Conservation (phyloP, 1,140 invertebrate genomes). For the Dryas iulia region DNA sequence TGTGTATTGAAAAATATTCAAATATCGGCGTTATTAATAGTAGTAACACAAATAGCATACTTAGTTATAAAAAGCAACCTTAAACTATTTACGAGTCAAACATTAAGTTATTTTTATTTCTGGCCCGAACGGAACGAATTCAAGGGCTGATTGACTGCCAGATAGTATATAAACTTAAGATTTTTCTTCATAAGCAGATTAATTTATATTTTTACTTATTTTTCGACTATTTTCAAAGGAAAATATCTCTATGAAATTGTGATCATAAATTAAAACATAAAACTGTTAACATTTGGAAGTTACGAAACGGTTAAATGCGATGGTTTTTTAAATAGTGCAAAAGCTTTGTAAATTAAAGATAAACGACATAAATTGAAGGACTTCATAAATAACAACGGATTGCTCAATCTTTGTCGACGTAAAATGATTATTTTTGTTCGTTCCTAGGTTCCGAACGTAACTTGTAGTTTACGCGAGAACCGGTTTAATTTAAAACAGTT, state of each 20-base stretch:
- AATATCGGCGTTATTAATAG: neutral
- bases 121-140: neutral
- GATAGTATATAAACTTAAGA: neutral
- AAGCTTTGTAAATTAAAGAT: slow-evolving; percentile 22
- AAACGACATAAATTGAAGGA: slow-evolving; percentile 33
- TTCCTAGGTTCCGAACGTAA: slow-evolving; percentile 8
- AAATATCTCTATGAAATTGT: neutral
- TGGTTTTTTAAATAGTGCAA: slow-evolving; percentile 49
- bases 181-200: slow-evolving; percentile 53
- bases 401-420: slow-evolving; percentile 25
- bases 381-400: slow-evolving; percentile 28
- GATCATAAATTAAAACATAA: slow-evolving; percentile 27
- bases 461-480: neutral
- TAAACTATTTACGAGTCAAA: neutral
- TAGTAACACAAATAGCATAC: neutral
- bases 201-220: slow-evolving; percentile 61
- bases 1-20: neutral
- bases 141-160: slow-evolving; percentile 4
- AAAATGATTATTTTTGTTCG: slow-evolving; percentile 30
- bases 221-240: neutral
- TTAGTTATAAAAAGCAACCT: slow-evolving; percentile 9
- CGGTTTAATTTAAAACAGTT: slow-evolving; percentile 17
- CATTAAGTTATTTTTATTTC: slow-evolving; percentile 10
- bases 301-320: slow-evolving; percentile 32
- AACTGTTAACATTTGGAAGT: slow-evolving; percentile 8